A percentile compares a stretch with the other conserved stretches of the same genome.
phyloP scores from a whole-genome alignment of 2,888 invertebrate genomes.

The Chouioia cunea region DNA sequence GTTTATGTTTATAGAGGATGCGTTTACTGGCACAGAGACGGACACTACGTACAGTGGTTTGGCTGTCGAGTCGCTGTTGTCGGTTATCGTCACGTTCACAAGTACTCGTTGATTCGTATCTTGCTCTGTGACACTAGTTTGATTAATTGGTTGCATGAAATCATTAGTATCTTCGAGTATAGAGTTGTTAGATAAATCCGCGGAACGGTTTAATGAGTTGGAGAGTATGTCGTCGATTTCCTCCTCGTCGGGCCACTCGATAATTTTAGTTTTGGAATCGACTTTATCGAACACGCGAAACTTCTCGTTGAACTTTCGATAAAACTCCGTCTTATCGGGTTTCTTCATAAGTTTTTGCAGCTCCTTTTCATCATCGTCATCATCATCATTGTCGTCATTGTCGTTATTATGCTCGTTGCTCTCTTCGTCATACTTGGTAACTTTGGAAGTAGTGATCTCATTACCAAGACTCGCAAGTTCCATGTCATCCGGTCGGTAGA shows the following conservation, averaged over 20 bases:
- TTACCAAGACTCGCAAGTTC: conserved; percentile 69
- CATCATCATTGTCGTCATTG: conserved; percentile 47
- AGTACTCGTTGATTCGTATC: conserved; percentile 72
- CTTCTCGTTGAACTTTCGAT: conserved; percentile 57
- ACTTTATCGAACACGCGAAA: conserved; percentile 48
- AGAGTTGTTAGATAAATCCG: background rate
- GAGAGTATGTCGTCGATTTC: conserved; percentile 24
- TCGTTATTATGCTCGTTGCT: conserved; percentile 10
- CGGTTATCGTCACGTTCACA: conserved; percentile 85
- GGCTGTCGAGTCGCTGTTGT: conserved; percentile 70
- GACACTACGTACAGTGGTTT: conserved; percentile 84
- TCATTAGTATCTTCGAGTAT: background rate
- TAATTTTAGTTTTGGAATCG: conserved; percentile 30
- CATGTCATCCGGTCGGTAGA: conserved; percentile 68
- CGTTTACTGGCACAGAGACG: conserved; percentile 79
- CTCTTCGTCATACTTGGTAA: background rate
- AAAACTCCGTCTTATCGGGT: conserved; percentile 59
- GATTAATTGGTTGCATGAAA: background rate
- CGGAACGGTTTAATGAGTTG: conserved; percentile 29
- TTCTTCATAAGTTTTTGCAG: conserved; percentile 55
- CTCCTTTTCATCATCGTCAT: conserved; percentile 54
- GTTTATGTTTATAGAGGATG: conserved; percentile 48
- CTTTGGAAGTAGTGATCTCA: conserved; percentile 48
- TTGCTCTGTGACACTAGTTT: no score
- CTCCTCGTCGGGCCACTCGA: conserved; percentile 26